Evolutionary conservation across 2,797 vertebrate species (phyloP), one percentile per base, ranked within the genome.

Genomic region (Mus minutoides): DNA sequence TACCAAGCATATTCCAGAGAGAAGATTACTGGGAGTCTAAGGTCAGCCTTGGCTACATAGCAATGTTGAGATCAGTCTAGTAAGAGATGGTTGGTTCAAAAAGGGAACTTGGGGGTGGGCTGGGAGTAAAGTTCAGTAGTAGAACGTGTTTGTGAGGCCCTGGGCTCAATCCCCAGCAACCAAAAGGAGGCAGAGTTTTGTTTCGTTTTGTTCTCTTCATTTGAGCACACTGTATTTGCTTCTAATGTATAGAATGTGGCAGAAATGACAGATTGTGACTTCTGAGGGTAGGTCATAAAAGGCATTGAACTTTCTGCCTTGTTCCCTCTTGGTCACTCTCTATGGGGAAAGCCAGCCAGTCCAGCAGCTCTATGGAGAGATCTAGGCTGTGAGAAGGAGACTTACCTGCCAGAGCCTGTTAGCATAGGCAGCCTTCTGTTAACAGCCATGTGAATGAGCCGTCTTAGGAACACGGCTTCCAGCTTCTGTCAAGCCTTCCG

Each of bases 231-330:
- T 92, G 12, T 9, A 6, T 77, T 82, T 94, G 56, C 62, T 37
- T 62, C 64, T 90, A 64, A 52, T 69, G 62, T 58, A 21, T 73
- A 94, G 92, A 97, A 97, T 96, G 94, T 96, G 91, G 86, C 62
- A 67, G 94, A 79, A 86, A 58, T 88, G 88, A 76, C 62, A 82
- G 52, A 97, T 94, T 97, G 89, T 97, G 96, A 97, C 92, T 94
- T 92, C 83, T 77, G 60, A 88, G 86, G 21, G 43, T 95, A 97
- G 94, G 96, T 97, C 96, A 96, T 92, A 97, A 93, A 96, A 89
- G 94, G 69, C 75, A 58, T 14, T 85, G 12, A 40, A 49, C 90
- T 77, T 88, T 95, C 90, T 67, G 87, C 34, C 46, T 85, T 89
- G 73, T n/a, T 58, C 49, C 73, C 34, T 71, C 80, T 77, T 37